Conservation (phyloP, 2,888 invertebrate species). For the Caenorhabditis zanzibari region DNA sequence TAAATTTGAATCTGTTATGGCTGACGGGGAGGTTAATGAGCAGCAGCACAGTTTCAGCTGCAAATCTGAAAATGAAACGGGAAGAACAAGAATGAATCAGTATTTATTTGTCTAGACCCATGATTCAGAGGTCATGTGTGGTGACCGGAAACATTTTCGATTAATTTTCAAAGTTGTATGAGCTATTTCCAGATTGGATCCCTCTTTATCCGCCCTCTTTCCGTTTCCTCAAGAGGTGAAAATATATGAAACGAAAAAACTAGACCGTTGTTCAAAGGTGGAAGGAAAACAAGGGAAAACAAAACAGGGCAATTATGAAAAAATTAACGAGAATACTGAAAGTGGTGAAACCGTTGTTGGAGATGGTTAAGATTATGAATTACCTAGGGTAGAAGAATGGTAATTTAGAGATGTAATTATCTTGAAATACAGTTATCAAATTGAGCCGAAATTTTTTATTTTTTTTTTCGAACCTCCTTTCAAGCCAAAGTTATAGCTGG, state of each 20-base stretch:
- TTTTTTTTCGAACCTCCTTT: too few relatives aligned
- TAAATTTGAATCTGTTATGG: conserved; percentile 4
- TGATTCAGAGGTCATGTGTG: conserved; percentile 16
- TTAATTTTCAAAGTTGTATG: conserved; percentile 16
- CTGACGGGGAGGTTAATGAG: not conserved
- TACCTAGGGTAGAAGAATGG: not conserved
- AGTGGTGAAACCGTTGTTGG: conserved; percentile 43
- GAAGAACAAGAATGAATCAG: not conserved
- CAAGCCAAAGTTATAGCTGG: too few relatives aligned
- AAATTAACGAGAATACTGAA: conserved; percentile 30
- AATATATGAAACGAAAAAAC: conserved; percentile 16
- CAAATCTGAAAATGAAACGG: not conserved
- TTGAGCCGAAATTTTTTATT: too few relatives aligned
- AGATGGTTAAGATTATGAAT: conserved; percentile 3
- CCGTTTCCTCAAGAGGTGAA: conserved; percentile 16
- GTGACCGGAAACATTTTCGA: conserved; percentile 24
- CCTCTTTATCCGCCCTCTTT: conserved; percentile 3
- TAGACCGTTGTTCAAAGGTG: conserved; percentile 24
- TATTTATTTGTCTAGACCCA: conserved; percentile 6
- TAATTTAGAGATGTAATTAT: not conserved
- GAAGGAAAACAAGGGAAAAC: conserved; percentile 11
- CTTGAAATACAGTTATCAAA: not conserved
- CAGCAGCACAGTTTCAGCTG: not conserved
- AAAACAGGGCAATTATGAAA: conserved; percentile 56
- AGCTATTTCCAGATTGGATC: conserved; percentile 4